Percentiles rank a stretch among this genome's conserved stretches.
Evolutionary conservation across 2,797 vertebrate species (phyloP).

Genomic region (Tympanoctomys barrerae): DNA sequence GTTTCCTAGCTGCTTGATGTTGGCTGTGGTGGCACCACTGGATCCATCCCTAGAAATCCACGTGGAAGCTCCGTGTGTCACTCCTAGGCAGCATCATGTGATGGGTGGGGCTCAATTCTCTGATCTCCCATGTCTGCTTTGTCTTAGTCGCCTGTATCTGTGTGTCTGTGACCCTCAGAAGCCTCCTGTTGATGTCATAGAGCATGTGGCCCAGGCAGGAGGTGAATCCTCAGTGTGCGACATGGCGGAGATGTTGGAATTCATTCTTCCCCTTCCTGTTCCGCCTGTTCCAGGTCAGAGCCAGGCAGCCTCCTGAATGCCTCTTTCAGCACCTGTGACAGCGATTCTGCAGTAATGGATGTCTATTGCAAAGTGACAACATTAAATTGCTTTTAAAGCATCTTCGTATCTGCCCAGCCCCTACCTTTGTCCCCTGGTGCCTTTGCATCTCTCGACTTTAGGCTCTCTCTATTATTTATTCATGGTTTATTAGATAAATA

Average conservation of each 20-base stretch:
- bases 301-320: neutral
- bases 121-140: neutral
- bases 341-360: neutral
- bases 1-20: neutral
- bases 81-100: neutral
- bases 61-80: neutral
- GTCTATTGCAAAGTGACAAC: slow-evolving; percentile 35
- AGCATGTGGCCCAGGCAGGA: neutral
- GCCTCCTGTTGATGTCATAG: neutral
- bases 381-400: slow-evolving; percentile 67
- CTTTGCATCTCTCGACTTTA: slow-evolving; percentile 65
- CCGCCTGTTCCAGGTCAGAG: neutral
- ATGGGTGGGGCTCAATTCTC: neutral
- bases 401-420: slow-evolving; percentile 12
- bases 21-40: fast-evolving
- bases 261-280: neutral
- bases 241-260: neutral
- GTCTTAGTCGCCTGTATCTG: neutral
- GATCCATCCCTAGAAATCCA: neutral
- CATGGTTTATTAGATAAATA: slow-evolving; percentile 80
- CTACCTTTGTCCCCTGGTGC: slow-evolving; percentile 48
- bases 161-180: neutral
- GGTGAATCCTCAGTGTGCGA: neutral
- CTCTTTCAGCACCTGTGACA: neutral
- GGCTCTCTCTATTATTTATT: slow-evolving; percentile 78